Base-by-base conservation (phyloP, 1,140 invertebrate species). In the Zeugodacus cucurbitae region DNA sequence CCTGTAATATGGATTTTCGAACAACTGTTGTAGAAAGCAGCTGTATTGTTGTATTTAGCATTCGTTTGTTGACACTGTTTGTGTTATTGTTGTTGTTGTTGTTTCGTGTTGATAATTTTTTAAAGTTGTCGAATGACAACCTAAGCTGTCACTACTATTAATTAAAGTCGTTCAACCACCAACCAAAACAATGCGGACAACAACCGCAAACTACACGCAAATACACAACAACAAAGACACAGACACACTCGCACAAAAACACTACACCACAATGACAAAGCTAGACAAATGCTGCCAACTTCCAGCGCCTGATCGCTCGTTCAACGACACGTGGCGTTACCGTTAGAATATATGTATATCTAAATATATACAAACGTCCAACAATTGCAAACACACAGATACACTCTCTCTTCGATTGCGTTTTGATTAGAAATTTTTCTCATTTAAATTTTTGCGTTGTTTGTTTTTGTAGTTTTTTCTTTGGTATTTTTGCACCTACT, bases 121-220 rank as follows among this genome's bases (percentile, higher is more conserved):
- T 74, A 44, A 54, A 41, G 37, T 22, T 70, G 26, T 29, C 34
- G 37, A 74, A 74, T 74, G 70, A 74, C 70, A 74, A n/a, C 37
- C n/a, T 74, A 74, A 74, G 37, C 70, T 74, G 70, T 74, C 70
- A 41, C 70, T 74, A 74, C 70, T 74, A 74, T 74, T 41, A 74
- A 74, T 74, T 74, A 74, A 74, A 74, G 37, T 41, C 22, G 37
- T 22, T 37, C 70, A 74, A 74, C 70, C 70, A n/a, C 37, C 70
- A 74, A 44, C 70, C 34, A 74, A 74, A 74, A n/a, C 37, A 41
- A 74, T 74, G 70, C 37, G 70, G 37, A 74, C 37, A 74, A 74
- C 70, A 74, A 74, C 70, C 70, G 37, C 70, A 74, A 74, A 74
- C 70, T 41, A 74, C 70, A 74, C 70, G 22, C 5, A 74, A 41